A percentile compares a stretch with the other conserved stretches of the same genome.
These are phyloP conservation scores for Suncus etruscus DNA, from an alignment of 2,113 vertebrate genomes.

Conservation along the genomic window DNA sequence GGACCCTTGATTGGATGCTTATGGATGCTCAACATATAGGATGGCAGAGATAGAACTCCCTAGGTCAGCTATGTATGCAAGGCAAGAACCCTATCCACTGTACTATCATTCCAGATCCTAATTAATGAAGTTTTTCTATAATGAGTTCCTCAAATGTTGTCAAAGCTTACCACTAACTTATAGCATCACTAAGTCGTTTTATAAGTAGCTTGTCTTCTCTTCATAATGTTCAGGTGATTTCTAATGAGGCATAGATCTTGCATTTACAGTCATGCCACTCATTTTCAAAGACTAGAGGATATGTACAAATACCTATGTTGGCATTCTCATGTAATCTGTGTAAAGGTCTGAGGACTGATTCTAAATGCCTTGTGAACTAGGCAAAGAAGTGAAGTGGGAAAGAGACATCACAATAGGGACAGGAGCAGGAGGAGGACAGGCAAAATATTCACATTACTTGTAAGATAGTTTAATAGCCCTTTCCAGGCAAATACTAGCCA, in stretches of 20 bases:
- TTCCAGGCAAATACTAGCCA: slow-evolving; percentile 66
- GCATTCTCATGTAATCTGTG: background rate
- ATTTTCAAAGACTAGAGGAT: background rate
- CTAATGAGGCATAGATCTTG: background rate
- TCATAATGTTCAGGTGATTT: background rate
- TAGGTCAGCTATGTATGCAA: no score
- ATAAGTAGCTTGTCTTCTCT: background rate
- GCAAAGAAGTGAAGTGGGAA: background rate
- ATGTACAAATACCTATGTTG: background rate
- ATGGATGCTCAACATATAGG: no score
- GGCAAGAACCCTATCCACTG: no score
- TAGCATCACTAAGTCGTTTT: background rate
- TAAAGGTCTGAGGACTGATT: slow-evolving; percentile 11
- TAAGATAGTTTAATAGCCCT: slow-evolving; percentile 63
- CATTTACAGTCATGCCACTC: background rate
- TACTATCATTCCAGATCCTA: no score
- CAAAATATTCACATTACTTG: slow-evolving; percentile 55
- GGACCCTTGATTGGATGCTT: no score
- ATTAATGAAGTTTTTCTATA: background rate
- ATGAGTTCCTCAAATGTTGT: background rate
- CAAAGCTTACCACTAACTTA: background rate
- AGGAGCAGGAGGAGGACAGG: background rate
- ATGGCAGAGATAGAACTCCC: no score
- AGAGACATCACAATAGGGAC: slow-evolving; percentile 10
- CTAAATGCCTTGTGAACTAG: background rate